Percentiles rank a stretch among this genome's conserved stretches.
phyloP scores from a whole-genome alignment of 2,888 invertebrate species.

The Morpho helenor region DNA sequence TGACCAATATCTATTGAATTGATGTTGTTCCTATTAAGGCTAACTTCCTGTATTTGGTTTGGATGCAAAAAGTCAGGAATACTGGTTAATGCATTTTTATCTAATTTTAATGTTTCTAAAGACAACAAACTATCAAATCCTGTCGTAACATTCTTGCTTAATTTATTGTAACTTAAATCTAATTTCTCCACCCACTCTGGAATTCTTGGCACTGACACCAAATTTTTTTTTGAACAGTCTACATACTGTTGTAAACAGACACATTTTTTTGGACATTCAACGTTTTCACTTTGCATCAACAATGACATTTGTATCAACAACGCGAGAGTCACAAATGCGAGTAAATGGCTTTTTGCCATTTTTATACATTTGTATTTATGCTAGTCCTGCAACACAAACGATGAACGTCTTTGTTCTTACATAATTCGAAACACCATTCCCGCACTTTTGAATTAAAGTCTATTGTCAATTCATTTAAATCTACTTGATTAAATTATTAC shows the following conservation, averaged over 20 bases:
- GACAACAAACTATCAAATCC: slow-evolving; percentile 53
- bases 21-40: slow-evolving; percentile 82
- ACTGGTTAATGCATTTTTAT: slow-evolving; percentile 75
- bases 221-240: slow-evolving; percentile 86
- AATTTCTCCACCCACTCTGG: slow-evolving; percentile 88
- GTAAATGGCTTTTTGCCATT: slow-evolving; percentile 71
- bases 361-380: slow-evolving; percentile 64
- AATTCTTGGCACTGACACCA: slow-evolving; percentile 85
- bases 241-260: slow-evolving; percentile 86
- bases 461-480: slow-evolving; percentile 41
- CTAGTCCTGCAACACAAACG: slow-evolving; percentile 50
- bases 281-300: slow-evolving; percentile 46
- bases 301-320: slow-evolving; percentile 47
- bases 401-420: slow-evolving; percentile 56
- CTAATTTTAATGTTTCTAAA: slow-evolving; percentile 69
- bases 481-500: slow-evolving; percentile 43
- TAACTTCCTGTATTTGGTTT: slow-evolving; percentile 77
- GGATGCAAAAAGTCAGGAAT: slow-evolving; percentile 77
- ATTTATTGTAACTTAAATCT: slow-evolving; percentile 79
- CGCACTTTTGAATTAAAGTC: slow-evolving; percentile 35
- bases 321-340: slow-evolving; percentile 59
- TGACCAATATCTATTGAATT: slow-evolving; percentile 73
- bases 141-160: slow-evolving; percentile 59
- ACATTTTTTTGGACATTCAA: slow-evolving; percentile 84
- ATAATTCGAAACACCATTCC: slow-evolving; percentile 50